Base-by-base conservation (phyloP, 2,888 invertebrate genomes). In the Parnassius smintheus region DNA sequence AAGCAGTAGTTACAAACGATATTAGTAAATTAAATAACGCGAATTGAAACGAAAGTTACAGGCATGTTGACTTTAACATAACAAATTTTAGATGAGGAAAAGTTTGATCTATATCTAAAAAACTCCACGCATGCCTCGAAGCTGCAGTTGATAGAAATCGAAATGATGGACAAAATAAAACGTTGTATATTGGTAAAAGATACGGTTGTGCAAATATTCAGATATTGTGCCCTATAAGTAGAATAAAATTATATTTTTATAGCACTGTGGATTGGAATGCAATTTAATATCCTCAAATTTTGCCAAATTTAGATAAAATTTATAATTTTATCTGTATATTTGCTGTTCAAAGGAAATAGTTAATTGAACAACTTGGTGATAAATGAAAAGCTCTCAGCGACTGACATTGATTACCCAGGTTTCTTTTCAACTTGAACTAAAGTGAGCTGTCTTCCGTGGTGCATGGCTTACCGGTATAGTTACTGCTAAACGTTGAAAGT, bases 401-500 rank as follows among this genome's bases (percentile, higher is more conserved):
- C 22, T 72, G 67, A 72, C 62, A 71, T 66, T 65, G 49, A 67
- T 69, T 58, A 54, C 35, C 35, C 7, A 35, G 42, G 66, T 65
- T 76, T 82, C 86, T 82, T 87, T 86, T 82, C 86, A 87, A 88
- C 88, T 87, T 84, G 83, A 86, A 57, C 44, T 13, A 12, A 22
- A 46, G 35, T 35, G 35, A 7, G 35, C 35, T 35, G 35, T 35
- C 35, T 7, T 35, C 35, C 35, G 35, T 35, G 35, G 45, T 52
- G 41, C 48, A 18, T 49, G 35, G 25, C 41, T 25, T 11, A 35
- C 7, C 0, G 7, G 35, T 35, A 35, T 35, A 35, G 35, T 42
- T 41, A 25, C 25, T 44, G n/a, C 55, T 35, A 12, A 56, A 8
- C 18, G 12, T 35, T 48, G 35, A 48, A 42, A 42, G n/a, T 45